Base-by-base conservation (phyloP, 35 echinoderm and acorn worm species). In the Anneissia japonica region DNA sequence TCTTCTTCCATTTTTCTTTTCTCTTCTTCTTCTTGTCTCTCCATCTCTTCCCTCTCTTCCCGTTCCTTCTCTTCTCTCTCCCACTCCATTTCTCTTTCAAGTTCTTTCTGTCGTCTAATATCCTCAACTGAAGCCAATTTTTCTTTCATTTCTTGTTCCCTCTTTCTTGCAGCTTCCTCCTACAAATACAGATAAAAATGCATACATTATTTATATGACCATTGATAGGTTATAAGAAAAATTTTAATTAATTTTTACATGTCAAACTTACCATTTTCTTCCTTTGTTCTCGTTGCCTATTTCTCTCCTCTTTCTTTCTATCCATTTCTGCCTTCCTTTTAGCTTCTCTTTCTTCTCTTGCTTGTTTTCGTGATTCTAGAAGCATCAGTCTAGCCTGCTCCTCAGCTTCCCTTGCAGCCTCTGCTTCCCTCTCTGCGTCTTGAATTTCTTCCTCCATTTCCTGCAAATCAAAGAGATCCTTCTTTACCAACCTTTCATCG, bases 321-420 rank as follows among this genome's bases (percentile, higher is more conserved):
- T 98, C 95, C 35, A 90, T 83, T 34, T 98, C 95, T 38, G 79
- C 95, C 35, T 89, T 93, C 79, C 95, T 91, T 84, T 89, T 91
- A 21, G 86, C 78, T 36, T 98, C 95, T 86, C 95, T 78, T 29
- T 98, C 95, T 76, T 98, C 95, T 74, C 91, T 84, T 21, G 91
- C 91, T 19, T 37, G 31, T 76, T 72, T 85, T 35, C 92, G 74
- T 0, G 91, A 74, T 14, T 93, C 95, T 46, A 86, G 91, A 31
- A 98, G 89, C 95, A 98, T 93, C 79, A 77, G 86, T 73, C 86
- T 93, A 21, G 92, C 95, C 76, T 98, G 89, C 46, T 98, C 95
- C 56, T 98, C 95, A 3, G 88, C 95, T n/a, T 91, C 81, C 14
- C 79, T 83, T 21, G 95, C 95, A 46, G 74, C 72, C 56, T 88